Conservation (phyloP, 92 coral and sea anemone genomes). For the Phenganax marumi region DNA sequence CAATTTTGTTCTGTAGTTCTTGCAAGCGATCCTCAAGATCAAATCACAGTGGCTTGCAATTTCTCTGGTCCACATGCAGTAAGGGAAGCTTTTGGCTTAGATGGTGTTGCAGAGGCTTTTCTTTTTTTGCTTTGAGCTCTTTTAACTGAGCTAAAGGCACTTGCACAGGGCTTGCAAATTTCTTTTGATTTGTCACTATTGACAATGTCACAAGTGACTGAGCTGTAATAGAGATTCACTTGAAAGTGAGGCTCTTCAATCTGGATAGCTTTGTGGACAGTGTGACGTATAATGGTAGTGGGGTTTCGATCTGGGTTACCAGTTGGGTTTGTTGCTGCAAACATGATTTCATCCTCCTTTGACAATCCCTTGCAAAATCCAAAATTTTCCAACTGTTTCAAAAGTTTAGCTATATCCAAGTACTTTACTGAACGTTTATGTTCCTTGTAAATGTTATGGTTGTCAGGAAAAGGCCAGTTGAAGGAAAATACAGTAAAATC, state of each 20-base stretch:
- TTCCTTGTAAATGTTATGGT: neutral
- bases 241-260: constrained; percentile 16
- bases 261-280: constrained; percentile 12
- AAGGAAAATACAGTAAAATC: constrained; percentile 4
- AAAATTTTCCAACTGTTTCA: neutral
- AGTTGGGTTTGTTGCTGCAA: constrained; percentile 15
- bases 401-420: constrained; percentile 5
- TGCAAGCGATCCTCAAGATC: too few relatives aligned
- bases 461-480: constrained; percentile 24
- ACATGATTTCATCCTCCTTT: constrained; percentile 3
- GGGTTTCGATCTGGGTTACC: constrained; percentile 14
- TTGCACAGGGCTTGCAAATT: too few relatives aligned
- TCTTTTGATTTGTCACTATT: too few relatives aligned
- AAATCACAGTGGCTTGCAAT: too few relatives aligned
- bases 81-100: too few relatives aligned
- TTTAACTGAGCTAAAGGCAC: too few relatives aligned
- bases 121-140: too few relatives aligned
- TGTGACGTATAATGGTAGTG: constrained; percentile 7
- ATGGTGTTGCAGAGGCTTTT: too few relatives aligned
- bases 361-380: constrained; percentile 14
- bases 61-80: too few relatives aligned
- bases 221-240: constrained; percentile 5
- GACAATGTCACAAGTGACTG: constrained; percentile 22
- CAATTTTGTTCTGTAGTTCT: too few relatives aligned
- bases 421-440: constrained; percentile 18